Percentiles rank a stretch among this genome's conserved stretches.
Conservation (phyloP, 2,797 vertebrate species). For the Chanos chanos region DNA sequence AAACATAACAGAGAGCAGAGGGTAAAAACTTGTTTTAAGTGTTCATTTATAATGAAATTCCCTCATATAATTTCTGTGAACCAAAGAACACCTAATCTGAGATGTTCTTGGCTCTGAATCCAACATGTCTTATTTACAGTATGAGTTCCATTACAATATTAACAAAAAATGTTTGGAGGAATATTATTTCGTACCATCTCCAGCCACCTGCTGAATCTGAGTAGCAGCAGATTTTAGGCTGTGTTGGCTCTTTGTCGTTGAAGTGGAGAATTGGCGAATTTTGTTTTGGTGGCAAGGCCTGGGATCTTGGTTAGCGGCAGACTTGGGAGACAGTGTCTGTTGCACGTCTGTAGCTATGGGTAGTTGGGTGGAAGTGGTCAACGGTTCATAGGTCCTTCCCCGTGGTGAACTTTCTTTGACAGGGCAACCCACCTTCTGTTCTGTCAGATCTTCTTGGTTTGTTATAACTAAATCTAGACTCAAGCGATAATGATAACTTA, state of each 20-base stretch:
- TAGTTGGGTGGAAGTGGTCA: constrained; percentile 23
- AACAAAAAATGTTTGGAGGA: no score
- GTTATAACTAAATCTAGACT: constrained; percentile 4
- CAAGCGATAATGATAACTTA: background rate
- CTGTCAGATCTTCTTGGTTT: background rate
- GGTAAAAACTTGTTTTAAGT: no score
- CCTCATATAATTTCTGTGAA: no score
- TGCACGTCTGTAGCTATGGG: constrained; percentile 27
- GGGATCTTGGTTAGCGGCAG: constrained; percentile 7
- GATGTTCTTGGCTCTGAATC: no score
- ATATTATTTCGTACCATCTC: constrained; percentile 55
- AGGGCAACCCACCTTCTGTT: background rate
- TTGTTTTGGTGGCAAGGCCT: constrained; percentile 25
- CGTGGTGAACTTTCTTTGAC: background rate
- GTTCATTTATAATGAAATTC: no score
- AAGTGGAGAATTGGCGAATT: constrained; percentile 35
- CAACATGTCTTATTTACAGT: no score
- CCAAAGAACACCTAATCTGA: no score
- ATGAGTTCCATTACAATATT: no score
- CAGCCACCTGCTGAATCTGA: constrained; percentile 40
- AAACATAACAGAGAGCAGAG: no score
- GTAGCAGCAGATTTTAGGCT: constrained; percentile 44
- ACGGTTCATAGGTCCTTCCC: background rate
- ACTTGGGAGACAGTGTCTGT: constrained; percentile 12
- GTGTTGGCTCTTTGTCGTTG: constrained; percentile 41